Percentiles rank a stretch among this genome's conserved stretches.
These are phyloP conservation scores for Zapus hudsonius DNA, from an alignment of 2,113 vertebrate genomes.

Conservation along the genomic window DNA sequence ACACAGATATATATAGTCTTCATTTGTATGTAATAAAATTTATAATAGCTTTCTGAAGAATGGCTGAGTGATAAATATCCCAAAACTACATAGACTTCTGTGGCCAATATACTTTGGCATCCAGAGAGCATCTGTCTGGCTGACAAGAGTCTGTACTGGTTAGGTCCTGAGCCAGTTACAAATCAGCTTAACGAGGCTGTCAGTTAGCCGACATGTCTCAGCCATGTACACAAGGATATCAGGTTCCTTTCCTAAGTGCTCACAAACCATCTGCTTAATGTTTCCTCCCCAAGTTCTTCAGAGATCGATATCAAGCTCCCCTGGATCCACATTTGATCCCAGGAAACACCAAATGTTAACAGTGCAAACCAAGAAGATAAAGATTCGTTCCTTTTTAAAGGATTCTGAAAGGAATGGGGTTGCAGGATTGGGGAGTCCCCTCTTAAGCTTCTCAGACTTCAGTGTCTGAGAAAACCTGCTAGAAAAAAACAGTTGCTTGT, in stretches of 20 bases:
- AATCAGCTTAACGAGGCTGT: slow-evolving; percentile 73
- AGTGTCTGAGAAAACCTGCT: slow-evolving; percentile 24
- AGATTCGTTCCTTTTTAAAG: slow-evolving; percentile 54
- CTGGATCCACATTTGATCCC: slow-evolving; percentile 67
- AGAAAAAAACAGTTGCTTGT: slow-evolving; percentile 32
- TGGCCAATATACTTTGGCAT: slow-evolving; percentile 58
- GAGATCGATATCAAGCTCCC: slow-evolving; percentile 68
- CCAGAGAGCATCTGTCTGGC: slow-evolving; percentile 10
- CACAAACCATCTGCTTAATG: slow-evolving; percentile 75
- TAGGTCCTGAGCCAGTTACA: slow-evolving; percentile 58
- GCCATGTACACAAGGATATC: slow-evolving; percentile 68
- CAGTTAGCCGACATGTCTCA: slow-evolving; percentile 48
- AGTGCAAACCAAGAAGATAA: slow-evolving; percentile 66
- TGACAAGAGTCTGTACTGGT: not conserved
- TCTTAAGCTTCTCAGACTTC: slow-evolving; percentile 24
- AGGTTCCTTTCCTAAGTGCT: slow-evolving; percentile 75
- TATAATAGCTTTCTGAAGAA: slow-evolving; percentile 53
- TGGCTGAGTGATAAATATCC: slow-evolving; percentile 62
- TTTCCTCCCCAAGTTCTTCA: slow-evolving; percentile 65
- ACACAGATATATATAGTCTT: not conserved
- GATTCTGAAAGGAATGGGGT: not conserved
- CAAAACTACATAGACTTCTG: slow-evolving; percentile 32
- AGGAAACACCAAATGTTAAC: slow-evolving; percentile 66
- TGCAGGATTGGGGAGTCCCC: not conserved
- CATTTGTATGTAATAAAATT: slow-evolving; percentile 52